These are phyloP conservation scores for Psilopogon haemacephalus DNA, from an alignment of 2,113 vertebrate species.

Conservation along the genomic window DNA sequence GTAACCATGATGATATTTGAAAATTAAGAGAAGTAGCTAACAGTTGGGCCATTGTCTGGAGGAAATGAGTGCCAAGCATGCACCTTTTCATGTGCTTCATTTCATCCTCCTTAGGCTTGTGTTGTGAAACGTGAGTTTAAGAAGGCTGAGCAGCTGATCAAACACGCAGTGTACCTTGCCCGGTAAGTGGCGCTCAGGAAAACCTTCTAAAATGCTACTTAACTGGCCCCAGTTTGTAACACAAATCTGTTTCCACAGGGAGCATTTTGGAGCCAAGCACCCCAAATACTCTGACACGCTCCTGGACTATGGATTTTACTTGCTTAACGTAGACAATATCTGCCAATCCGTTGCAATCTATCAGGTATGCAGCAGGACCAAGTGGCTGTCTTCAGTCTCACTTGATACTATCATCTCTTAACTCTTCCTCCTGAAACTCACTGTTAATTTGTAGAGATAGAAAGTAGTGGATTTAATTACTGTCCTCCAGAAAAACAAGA, in stretches of 20 bases:
- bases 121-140: slow-evolving; percentile 98
- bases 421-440: neutral
- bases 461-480: neutral
- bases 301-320: slow-evolving; percentile 98
- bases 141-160: slow-evolving; percentile 98
- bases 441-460: neutral
- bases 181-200: slow-evolving; percentile 76
- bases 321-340: slow-evolving; percentile 99
- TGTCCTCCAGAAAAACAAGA: neutral
- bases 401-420: neutral
- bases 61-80: neutral
- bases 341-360: slow-evolving; percentile 99
- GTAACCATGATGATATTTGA: neutral
- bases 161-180: slow-evolving; percentile 96
- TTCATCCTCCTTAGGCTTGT: slow-evolving; percentile 83
- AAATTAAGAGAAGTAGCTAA: accelerated
- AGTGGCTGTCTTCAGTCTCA: neutral
- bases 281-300: slow-evolving; percentile 98
- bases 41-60: neutral
- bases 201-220: accelerated
- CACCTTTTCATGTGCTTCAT: neutral
- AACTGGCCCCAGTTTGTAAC: neutral
- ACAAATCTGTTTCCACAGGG: slow-evolving; percentile 75
- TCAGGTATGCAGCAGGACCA: slow-evolving; percentile 80
- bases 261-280: slow-evolving; percentile 98